Base-by-base conservation (phyloP, 2,888 invertebrate genomes). In the Synergus itoensis region DNA sequence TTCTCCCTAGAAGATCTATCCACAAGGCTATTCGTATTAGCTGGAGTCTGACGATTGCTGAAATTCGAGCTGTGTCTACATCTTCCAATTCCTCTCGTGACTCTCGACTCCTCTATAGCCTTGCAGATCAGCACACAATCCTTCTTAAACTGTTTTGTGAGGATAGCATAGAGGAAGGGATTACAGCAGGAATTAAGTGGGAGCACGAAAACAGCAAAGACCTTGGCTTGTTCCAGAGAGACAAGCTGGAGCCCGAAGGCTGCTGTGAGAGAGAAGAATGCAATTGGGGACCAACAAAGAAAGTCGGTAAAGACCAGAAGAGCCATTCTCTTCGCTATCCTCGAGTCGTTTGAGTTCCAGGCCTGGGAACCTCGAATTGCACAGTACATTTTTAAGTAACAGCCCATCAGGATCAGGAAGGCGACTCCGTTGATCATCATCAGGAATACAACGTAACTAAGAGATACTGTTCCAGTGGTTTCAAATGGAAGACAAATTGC, bases 101-200 rank as follows among this genome's bases (percentile, higher is more conserved):
- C 98, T 75, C 98, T 94, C 57, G 97, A 97, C 92, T 98, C 99
- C 92, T 99, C 99, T 87, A 99, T 98, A 28, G 98, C 97, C 92
- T 98, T 98, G 93, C 98, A 99, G 80, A 99, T 96, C 91, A 98
- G 95, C 4, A 98, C 97, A 93, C 99, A 99, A 93, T 99, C 99
- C 93, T 98, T 98, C 93, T 99, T 99, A 92, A 99, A 99, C 92
- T 99, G 98, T 91, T 99, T 99, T 9, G 99, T 99, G 89, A 99
- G 95, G 86, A 99, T 99, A 76, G 99, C 99, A 92, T 99, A 99
- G 43, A 99, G 94, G 92, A 99, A 99, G 0, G 99, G 99, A 93
- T 99, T 99, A 93, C 99, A 98, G 92, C 99, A 99, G 16, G 98
- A 98, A 93, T 99, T 99, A 83, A 99, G 93, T 1, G 99, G 99